phyloP scores from a whole-genome alignment of 2,113 vertebrate genomes.

The Nothocercus julius region DNA sequence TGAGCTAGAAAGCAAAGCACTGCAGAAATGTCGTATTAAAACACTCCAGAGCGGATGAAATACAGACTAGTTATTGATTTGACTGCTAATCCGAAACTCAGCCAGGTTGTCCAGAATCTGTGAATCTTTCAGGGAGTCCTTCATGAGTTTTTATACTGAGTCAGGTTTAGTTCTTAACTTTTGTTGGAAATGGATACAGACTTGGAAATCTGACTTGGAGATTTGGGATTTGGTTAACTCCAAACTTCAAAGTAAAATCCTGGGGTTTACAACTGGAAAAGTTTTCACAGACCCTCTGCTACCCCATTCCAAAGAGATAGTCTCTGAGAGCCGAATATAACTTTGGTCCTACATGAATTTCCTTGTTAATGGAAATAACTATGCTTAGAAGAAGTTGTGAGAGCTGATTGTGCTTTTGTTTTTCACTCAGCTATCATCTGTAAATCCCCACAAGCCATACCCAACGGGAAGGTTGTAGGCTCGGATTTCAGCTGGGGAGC shows the following conservation, averaged over 20 bases:
- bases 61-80: background rate
- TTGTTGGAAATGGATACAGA: accelerated
- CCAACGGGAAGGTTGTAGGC: conserved; percentile 92
- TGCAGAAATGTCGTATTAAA: background rate
- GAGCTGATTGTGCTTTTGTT: background rate
- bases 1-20: background rate
- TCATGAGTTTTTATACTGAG: background rate
- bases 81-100: background rate
- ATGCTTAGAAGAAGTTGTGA: background rate
- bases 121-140: background rate
- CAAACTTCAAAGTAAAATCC: background rate
- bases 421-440: conserved; percentile 86
- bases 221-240: background rate
- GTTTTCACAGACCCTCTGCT: background rate
- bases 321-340: background rate
- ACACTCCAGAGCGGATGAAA: background rate
- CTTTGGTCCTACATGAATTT: background rate
- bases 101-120: background rate
- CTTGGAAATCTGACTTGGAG: background rate
- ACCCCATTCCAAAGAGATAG: background rate
- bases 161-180: background rate
- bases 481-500: conserved; percentile 94
- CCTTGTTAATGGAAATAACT: background rate
- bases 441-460: conserved; percentile 83
- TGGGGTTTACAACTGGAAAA: background rate